Base-by-base conservation (phyloP, 2,888 invertebrate species). In the Machimus rusticus region DNA sequence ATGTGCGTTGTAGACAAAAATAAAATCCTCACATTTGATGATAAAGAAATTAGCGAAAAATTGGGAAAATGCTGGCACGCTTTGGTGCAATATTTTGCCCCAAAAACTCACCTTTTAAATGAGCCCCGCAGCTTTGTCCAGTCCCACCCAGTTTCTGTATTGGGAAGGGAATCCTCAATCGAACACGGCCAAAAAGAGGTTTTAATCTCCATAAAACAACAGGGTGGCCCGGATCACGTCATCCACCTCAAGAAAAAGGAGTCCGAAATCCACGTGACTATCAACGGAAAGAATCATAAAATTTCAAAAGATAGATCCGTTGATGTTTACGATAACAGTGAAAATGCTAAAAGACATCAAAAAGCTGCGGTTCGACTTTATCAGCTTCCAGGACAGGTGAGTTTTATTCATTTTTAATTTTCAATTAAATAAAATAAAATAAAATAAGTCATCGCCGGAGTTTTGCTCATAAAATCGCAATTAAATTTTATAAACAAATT, bases 21-120 rank as follows among this genome's bases (percentile, higher is more conserved):
- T 82, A 92, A 92, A 85, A 93, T 94, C 81, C 94, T 92, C 89
- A 96, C 96, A 1, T 96, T 96, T 92, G 95, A 96, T 92, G 94
- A 94, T 90, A 94, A 93, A 66, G 93, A 93, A 46, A 95, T 94
- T 91, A 93, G 94, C 12, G 93, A 95, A 89, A 91, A 93, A 46
- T 89, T 93, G 90, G 92, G 93, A 90, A 90, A 93, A 74, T 94
- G 94, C 39, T 96, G 95, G 95, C 94, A 96, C 89, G 94, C 95
- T 0, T 93, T 94, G 87, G 92, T 95, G 91, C 94, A 94, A 51
- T 93, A 94, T 88, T 93, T 93, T 46, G 90, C 89, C 91, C 87
- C 88, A 91, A 86, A 90, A 39, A 14, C 8, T 0, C 31, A 51
- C 8, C 1, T 81, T n/a, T 28, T 43, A 4, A 31, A 23, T 2